These are phyloP conservation scores for Spinibarbus caldwelli DNA, from an alignment of 2,797 vertebrate species.

Conservation along the genomic window DNA sequence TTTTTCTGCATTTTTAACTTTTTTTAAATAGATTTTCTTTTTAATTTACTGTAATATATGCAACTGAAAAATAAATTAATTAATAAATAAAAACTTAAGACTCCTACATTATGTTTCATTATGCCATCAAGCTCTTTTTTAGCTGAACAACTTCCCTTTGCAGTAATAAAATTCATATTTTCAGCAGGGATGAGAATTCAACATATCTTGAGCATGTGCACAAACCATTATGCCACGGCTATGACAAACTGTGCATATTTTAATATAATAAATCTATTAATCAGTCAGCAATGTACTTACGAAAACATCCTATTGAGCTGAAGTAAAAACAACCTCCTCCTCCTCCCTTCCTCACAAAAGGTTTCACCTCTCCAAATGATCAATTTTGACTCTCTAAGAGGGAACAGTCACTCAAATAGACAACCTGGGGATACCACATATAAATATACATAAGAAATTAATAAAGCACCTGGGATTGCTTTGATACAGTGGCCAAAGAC, in stretches of 20 bases:
- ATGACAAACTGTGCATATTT: conserved; percentile 9
- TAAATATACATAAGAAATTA: conserved; percentile 74
- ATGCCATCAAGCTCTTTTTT: neutral
- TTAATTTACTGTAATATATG: neutral
- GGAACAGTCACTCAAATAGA: conserved; percentile 28
- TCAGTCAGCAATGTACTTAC: conserved; percentile 20
- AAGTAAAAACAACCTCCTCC: neutral
- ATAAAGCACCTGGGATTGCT: conserved; percentile 65
- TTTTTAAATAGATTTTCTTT: neutral
- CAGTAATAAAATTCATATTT: neutral
- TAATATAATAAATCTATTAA: conserved; percentile 27
- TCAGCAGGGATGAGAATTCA: neutral
- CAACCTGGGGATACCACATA: conserved; percentile 49
- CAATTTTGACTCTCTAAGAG: conserved; percentile 65
- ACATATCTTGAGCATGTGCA: neutral
- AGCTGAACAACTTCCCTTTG: neutral
- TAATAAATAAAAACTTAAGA: neutral
- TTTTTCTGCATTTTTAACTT: neutral
- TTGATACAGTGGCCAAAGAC: conserved; percentile 78
- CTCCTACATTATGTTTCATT: neutral
- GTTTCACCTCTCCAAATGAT: conserved; percentile 73
- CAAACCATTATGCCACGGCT: neutral
- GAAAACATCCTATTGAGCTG: conserved; percentile 6
- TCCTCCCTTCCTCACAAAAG: conserved; percentile 46
- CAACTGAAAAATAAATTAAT: neutral